Base-by-base conservation (phyloP, 92 coral and sea anemone genomes). In the Blastomussa wellsi region DNA sequence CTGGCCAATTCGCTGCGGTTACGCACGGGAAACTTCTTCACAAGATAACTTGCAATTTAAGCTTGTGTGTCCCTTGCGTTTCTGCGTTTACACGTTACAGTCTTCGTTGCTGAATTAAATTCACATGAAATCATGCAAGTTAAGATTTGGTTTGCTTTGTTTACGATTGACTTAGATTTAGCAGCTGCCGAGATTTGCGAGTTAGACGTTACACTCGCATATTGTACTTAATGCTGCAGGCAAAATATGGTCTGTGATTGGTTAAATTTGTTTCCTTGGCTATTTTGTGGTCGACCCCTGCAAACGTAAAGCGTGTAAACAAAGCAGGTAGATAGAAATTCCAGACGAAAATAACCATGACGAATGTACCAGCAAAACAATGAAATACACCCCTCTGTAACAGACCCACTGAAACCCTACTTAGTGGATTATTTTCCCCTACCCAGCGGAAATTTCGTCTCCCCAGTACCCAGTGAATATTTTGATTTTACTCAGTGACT, bases 301-400 rank as follows among this genome's bases (percentile, higher is more conserved):
- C 71, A 19, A 7, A 35, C 39, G 2, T 14, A 39, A 33, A 64
- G 87, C 87, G 69, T 29, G 87, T 74, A 83, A 83, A 83, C 87
- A 83, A 8, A 8, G 35, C 87, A 74, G 87, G 87, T 83, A 74
- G 74, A 37, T 20, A 24, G 15, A n/a, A 11, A 19, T 32, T 39
- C 44, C 44, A 74, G 60, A 60, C 81, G 33, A 7, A 74, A 71
- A 82, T 71, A 82, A 38, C 17, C 70, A 72, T 82, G 86, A 82
- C 7, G 59, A 64, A 72, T 26, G 26, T 36, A 22, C 19, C 24
- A 39, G 67, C 29, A 53, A 24, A 17, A 48, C 48, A 5, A 33
- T 16, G 48, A 70, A 42, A 4, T 17, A 16, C n/a, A n/a, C n/a
- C n/a, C n/a, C 37, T 2, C 28, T 70, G 37, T 35, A 70, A 36